Evolutionary conservation across 2,113 vertebrate species (phyloP), one percentile per base, ranked within the genome.

Genomic region (Menidia beryllina): DNA sequence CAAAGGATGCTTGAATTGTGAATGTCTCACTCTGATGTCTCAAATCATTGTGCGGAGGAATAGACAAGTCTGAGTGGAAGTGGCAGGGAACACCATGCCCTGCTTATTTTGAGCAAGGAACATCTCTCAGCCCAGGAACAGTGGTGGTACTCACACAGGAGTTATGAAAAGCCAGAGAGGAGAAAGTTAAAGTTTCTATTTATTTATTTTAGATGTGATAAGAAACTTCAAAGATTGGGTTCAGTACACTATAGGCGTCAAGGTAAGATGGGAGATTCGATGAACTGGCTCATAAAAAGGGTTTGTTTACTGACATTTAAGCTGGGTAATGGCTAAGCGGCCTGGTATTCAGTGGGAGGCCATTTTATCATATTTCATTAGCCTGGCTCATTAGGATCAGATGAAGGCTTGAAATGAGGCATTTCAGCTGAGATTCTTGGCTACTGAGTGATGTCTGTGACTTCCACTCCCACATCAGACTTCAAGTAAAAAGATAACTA

Each of bases 21-120:
- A 84, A 80, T n/a, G 72, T 85, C 87, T 88, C 84, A 87, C 85
- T 91, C 86, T 88, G 81, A 76, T 88, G 85, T 89, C 83, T 85
- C 60, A 64, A 87, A 45, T 71, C 76, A 79, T 86, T 20, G 64
- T 15, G 71, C 13, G 50, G 58, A 73, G 80, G 47, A 41, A 36
- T 43, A 73, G 82, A 86, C 52, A 39, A 79, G 79, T 21, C 56
- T 77, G 62, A 92, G 77, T 63, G 83, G 27, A 84, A 86, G 82
- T 89, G 88, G 85, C 90, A 90, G 73, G 77, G 57, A 79, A 85
- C 61, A 72, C 81, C 78, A 74, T 80, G 79, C 63, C 75, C 73
- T 75, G 77, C 64, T 84, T 82, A 52, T 79, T 81, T 55, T 23
- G 47, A 63, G 65, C 48, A 54, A 66, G 59, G 51, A 52, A 61